phyloP scores from a whole-genome alignment of 2,797 vertebrate genomes.

The Tragopan temminckii region DNA sequence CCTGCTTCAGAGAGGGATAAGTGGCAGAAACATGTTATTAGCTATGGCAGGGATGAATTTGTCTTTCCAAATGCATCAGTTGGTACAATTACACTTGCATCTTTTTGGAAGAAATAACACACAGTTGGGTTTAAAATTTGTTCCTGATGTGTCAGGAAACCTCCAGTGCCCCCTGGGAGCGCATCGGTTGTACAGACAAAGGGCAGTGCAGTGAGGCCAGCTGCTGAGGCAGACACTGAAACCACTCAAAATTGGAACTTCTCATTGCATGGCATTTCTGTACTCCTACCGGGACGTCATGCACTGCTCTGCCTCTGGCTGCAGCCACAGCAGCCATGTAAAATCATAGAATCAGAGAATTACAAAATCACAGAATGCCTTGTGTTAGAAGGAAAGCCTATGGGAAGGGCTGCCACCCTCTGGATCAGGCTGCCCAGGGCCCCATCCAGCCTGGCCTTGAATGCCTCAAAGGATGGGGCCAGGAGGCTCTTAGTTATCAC shows the following conservation, averaged over 20 bases:
- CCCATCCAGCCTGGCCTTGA: no score
- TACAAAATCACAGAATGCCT: no score
- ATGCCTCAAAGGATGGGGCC: no score
- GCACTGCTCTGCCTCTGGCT: no score
- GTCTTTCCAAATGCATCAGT: background rate
- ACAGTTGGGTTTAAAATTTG: background rate
- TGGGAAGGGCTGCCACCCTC: no score
- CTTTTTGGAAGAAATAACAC: background rate
- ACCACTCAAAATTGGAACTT: background rate
- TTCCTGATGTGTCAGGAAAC: fast-evolving
- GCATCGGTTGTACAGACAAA: background rate
- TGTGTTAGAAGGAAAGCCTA: no score
- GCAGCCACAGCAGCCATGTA: no score
- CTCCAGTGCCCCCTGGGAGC: background rate
- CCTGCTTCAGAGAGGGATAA: background rate
- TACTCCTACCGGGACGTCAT: background rate
- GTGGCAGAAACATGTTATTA: conserved; percentile 44
- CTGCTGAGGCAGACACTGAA: background rate
- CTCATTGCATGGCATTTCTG: background rate
- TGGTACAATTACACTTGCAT: background rate
- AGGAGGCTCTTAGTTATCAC: background rate
- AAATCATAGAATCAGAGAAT: no score
- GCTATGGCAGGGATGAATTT: conserved; percentile 15
- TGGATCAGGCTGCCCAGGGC: no score
- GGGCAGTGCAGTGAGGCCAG: background rate